These are phyloP conservation scores for Parauchenoglanis ngamensis DNA, from an alignment of 2,797 vertebrate species.

Conservation along the genomic window DNA sequence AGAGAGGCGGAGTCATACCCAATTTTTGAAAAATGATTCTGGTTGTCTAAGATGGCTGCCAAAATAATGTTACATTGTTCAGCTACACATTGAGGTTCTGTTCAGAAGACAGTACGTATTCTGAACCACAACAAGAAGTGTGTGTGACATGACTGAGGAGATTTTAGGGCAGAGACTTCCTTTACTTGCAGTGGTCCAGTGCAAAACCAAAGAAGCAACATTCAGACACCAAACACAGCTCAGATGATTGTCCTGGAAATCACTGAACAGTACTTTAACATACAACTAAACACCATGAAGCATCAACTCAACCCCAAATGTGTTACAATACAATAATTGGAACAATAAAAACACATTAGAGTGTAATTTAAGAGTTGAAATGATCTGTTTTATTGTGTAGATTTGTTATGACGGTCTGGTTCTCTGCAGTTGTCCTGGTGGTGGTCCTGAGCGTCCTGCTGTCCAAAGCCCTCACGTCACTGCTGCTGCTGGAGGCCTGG, in stretches of 20 bases:
- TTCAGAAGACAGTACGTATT: no score
- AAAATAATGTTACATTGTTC: not conserved
- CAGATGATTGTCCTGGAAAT: not conserved
- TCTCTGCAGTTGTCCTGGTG: constrained; percentile 69
- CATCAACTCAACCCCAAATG: not conserved
- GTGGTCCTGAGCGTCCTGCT: constrained; percentile 69
- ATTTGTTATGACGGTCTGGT: constrained; percentile 17
- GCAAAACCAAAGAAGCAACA: not conserved
- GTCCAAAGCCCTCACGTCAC: constrained; percentile 63
- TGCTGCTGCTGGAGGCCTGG: constrained; percentile 68
- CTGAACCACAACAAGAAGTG: not conserved
- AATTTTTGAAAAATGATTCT: not conserved
- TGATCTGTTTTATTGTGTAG: not conserved
- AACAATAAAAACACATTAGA: not conserved
- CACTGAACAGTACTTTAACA: not conserved
- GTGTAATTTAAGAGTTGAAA: not conserved
- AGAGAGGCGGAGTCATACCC: not conserved
- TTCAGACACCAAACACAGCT: not conserved
- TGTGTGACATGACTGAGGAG: not conserved
- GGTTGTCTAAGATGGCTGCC: not conserved
- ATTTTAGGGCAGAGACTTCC: not conserved
- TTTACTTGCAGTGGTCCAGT: not conserved
- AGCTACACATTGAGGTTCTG: not conserved
- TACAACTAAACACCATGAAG: not conserved
- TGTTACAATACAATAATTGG: not conserved